Percentiles rank a stretch among this genome's conserved stretches.
These are phyloP conservation scores for Bombus superbus DNA, from an alignment of 1,140 invertebrate species.

Conservation along the genomic window DNA sequence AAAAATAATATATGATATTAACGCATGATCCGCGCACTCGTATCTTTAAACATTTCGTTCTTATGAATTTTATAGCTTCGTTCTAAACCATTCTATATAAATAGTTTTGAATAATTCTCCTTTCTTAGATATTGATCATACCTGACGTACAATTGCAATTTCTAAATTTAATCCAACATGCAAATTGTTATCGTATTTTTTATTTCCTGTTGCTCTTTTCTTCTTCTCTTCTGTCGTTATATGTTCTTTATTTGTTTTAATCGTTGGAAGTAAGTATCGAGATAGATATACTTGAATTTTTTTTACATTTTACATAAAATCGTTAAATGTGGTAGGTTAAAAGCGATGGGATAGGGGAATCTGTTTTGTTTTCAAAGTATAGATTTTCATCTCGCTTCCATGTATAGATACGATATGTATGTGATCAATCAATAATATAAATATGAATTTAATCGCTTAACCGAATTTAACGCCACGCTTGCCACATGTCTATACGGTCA, in stretches of 20 bases:
- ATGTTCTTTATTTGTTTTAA: not conserved
- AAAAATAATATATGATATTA: not conserved
- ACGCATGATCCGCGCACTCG: not conserved
- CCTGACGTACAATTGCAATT: not conserved
- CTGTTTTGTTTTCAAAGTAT: constrained; percentile 16
- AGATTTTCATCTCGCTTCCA: not conserved
- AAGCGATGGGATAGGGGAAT: not conserved
- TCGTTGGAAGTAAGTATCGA: too few relatives aligned
- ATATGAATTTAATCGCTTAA: not conserved
- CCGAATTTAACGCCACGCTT: too few relatives aligned
- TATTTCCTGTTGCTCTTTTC: not conserved
- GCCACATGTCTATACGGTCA: not conserved
- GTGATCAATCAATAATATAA: not conserved
- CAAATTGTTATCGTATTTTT: not conserved
- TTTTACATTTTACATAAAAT: constrained; percentile 22
- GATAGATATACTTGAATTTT: constrained; percentile 8
- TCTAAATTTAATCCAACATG: not conserved
- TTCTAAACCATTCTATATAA: not conserved
- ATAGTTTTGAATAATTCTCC: not conserved
- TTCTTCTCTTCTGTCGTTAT: not conserved
- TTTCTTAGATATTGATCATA: not conserved
- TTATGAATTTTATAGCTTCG: too few relatives aligned
- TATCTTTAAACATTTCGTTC: not conserved
- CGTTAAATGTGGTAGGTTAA: not conserved
- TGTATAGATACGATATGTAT: not conserved